Evolutionary conservation across 2,797 vertebrate genomes (phyloP).

Genomic region (Sebastes cheni): DNA sequence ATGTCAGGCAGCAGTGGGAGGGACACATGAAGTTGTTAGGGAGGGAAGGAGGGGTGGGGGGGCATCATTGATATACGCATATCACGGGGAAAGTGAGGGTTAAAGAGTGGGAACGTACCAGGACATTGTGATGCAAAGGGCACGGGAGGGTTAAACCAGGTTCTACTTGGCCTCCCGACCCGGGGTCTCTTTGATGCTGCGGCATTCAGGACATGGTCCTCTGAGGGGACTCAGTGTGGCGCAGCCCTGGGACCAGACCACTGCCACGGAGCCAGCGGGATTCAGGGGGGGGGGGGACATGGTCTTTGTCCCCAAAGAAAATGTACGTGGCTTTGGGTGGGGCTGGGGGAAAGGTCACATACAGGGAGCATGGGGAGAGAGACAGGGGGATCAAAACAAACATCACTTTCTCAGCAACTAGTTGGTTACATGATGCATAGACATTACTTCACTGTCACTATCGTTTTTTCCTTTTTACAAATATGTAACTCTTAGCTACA

Average conservation of each 20-base stretch:
- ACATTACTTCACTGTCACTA: neutral
- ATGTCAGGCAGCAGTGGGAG: conserved; percentile 34
- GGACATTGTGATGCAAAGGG: conserved; percentile 79
- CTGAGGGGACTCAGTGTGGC: conserved; percentile 58
- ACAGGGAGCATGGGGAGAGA: conserved; percentile 55
- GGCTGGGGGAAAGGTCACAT: conserved; percentile 58
- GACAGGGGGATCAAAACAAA: conserved; percentile 68
- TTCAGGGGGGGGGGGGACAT: conserved; percentile 1
- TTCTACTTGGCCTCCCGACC: conserved; percentile 71
- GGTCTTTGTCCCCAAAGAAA: conserved; percentile 81
- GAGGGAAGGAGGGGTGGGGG: neutral
- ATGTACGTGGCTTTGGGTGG: conserved; percentile 78
- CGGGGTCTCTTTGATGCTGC: conserved; percentile 72
- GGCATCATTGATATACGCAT: conserved; percentile 74
- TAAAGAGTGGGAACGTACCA: conserved; percentile 71
- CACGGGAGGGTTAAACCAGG: conserved; percentile 70
- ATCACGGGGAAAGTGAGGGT: conserved; percentile 70
- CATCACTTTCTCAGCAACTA: conserved; percentile 50
- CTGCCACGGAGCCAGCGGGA: conserved; percentile 60
- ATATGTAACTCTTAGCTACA: neutral
- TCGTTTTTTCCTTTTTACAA: neutral
- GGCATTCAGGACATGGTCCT: conserved; percentile 61
- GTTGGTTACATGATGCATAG: neutral
- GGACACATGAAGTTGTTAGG: conserved; percentile 47
- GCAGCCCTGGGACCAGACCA: conserved; percentile 54